A percentile compares a stretch with the other conserved stretches of the same genome.
phyloP scores from a whole-genome alignment of 2,113 vertebrate genomes.

The Pseudopodoces humilis region DNA sequence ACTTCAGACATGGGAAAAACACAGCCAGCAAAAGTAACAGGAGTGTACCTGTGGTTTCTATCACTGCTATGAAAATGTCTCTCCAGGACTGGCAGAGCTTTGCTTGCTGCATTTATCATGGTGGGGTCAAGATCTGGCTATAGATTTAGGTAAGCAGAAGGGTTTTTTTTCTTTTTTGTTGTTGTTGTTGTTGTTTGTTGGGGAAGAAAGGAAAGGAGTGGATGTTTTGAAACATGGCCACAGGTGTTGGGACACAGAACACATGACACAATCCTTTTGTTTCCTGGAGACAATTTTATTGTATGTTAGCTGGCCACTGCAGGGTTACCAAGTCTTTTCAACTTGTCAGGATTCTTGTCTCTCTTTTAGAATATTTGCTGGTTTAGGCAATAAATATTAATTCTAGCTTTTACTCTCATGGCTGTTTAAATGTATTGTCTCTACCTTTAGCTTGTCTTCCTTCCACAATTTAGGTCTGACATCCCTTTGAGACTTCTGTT shows the following conservation, averaged over 20 bases:
- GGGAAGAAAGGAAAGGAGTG: not conserved
- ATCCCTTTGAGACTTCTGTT: not conserved
- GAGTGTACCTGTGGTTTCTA: not conserved
- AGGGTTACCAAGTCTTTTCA: not conserved
- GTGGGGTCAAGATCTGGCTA: not conserved
- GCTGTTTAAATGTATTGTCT: not conserved
- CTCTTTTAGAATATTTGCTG: not conserved
- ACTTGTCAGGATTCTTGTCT: not conserved
- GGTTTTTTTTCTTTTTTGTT: no score
- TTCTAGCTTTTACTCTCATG: not conserved
- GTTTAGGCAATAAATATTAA: not conserved
- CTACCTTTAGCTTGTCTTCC: not conserved
- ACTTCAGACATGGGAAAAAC: not conserved
- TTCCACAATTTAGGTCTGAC: not conserved
- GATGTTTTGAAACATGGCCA: not conserved
- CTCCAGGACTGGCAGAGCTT: not conserved
- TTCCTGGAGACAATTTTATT: not conserved
- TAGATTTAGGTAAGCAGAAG: not conserved
- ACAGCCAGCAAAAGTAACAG: not conserved
- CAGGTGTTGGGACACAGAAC: not conserved
- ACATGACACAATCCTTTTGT: not conserved
- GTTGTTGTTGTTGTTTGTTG: not conserved
- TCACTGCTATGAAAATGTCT: not conserved
- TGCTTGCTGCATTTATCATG: not conserved
- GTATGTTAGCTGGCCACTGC: not conserved